Conservation (phyloP, 2,888 invertebrate species). For the Aplocera efformata region DNA sequence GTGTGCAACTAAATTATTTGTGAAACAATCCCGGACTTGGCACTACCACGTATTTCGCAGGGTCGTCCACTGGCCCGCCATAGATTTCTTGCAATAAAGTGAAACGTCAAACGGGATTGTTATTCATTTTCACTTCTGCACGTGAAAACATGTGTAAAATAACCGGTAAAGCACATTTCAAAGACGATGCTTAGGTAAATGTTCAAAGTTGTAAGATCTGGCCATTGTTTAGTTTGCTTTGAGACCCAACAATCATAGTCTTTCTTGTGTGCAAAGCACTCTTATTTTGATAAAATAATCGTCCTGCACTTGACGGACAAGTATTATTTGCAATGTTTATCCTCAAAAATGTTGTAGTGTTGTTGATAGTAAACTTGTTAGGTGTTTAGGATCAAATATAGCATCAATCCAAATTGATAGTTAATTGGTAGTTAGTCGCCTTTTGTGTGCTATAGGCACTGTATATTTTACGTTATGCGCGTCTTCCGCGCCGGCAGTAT, state of each 20-base stretch:
- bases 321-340: slow-evolving; percentile 9
- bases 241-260: background rate
- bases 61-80: slow-evolving; percentile 63
- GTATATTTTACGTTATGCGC: no score
- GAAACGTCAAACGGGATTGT: slow-evolving; percentile 74
- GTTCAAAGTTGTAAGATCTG: slow-evolving; percentile 6
- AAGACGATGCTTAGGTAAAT: slow-evolving; percentile 32
- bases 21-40: background rate
- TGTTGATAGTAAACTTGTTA: slow-evolving; percentile 24
- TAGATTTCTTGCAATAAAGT: slow-evolving; percentile 70
- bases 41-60: slow-evolving; percentile 31
- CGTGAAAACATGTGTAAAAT: slow-evolving; percentile 28
- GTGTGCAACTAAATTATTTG: background rate
- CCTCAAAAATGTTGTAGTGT: slow-evolving; percentile 11
- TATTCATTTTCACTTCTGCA: slow-evolving; percentile 46
- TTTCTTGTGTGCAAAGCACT: background rate
- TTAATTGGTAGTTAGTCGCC: no score
- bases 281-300: slow-evolving; percentile 10
- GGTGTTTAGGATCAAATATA: slow-evolving; percentile 28
- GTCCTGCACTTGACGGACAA: slow-evolving; percentile 1
- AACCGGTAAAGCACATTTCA: slow-evolving; percentile 5
- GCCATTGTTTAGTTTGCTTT: background rate
- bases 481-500: no score
- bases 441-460: no score
- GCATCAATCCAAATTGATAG: slow-evolving; percentile 1